Base-by-base conservation (phyloP, 1,140 invertebrate genomes). In the Sitophilus oryzae region DNA sequence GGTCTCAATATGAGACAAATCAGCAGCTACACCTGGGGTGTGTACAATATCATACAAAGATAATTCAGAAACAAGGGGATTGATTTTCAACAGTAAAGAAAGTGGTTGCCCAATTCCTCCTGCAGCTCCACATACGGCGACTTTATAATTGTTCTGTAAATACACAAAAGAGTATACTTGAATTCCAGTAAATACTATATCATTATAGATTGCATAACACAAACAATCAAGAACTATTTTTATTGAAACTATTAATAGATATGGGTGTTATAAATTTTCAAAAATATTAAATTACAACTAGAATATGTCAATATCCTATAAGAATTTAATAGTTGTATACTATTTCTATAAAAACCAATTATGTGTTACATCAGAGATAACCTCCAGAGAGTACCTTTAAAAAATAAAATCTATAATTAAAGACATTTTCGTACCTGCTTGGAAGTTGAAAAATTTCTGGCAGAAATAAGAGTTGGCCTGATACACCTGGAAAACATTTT, bases 51-150 rank as follows among this genome's bases (percentile, higher is more conserved):
- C 96, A 67, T 96, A 99, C 1, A 99, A 77, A 0, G 86, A 82
- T 52, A 98, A 77, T 63, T 91, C 80, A 11, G 82, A 84, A 14
- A 98, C 81, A 35, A 91, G 71, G 40, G 90, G 85, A 56, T 87
- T 92, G 64, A 90, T 81, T 76, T 99, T 99, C 49, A 99, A 73
- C n/a, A 99, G 80, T 35, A 99, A 77, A 8, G 94, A 92, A 62
- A 99, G 74, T 5, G 96, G 96, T 74, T 99, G 97, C 1, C 96
- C 97, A 74, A 99, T 99, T 42, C 96, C 96, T 58, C 96, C 97
- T 67, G 85, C 83, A 1, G 96, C 97, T 49, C 97, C 97, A 71
- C 94, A 82, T 37, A 99, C 93, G 50, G 93, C 88, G 15, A 99
- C 96, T 81, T 96, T 96, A 62, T 79, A 78, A 76, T 85, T 80